Evolutionary conservation across 2,888 invertebrate species (phyloP).

Genomic region (Ceriagrion tenellum): DNA sequence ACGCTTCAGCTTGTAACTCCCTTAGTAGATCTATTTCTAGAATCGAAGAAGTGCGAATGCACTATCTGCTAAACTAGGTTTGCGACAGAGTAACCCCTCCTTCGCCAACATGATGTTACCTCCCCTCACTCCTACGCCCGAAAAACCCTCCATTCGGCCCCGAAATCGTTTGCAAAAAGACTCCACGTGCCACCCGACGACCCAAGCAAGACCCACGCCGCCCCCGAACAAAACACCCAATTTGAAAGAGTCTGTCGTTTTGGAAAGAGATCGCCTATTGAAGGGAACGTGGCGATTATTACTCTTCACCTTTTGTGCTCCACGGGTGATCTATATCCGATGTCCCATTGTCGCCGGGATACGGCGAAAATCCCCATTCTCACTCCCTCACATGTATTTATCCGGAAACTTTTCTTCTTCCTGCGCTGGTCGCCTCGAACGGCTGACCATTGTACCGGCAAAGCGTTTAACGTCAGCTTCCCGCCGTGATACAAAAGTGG

Average conservation of each 20-base stretch:
- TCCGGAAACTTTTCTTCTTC: not conserved
- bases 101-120: too few species aligned
- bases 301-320: conserved; percentile 2
- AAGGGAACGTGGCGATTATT: not conserved
- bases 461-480: not conserved
- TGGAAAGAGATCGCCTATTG: not conserved
- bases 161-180: too few species aligned
- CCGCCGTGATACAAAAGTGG: not conserved
- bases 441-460: not conserved
- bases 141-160: too few species aligned
- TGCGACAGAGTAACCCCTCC: too few species aligned
- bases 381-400: not conserved
- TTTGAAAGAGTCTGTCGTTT: not conserved
- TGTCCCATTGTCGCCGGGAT: not conserved
- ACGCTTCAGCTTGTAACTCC: too few species aligned
- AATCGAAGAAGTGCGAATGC: too few species aligned
- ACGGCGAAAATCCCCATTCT: conserved; percentile 7
- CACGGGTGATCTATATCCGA: not conserved
- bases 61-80: too few species aligned
- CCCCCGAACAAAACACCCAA: not conserved
- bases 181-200: too few species aligned
- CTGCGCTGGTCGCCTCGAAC: not conserved
- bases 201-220: not conserved
- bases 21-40: too few species aligned
- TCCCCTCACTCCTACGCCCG: too few species aligned